Evolutionary conservation across 2,888 invertebrate species (phyloP).

Genomic region (Sminthurinus aureus): DNA sequence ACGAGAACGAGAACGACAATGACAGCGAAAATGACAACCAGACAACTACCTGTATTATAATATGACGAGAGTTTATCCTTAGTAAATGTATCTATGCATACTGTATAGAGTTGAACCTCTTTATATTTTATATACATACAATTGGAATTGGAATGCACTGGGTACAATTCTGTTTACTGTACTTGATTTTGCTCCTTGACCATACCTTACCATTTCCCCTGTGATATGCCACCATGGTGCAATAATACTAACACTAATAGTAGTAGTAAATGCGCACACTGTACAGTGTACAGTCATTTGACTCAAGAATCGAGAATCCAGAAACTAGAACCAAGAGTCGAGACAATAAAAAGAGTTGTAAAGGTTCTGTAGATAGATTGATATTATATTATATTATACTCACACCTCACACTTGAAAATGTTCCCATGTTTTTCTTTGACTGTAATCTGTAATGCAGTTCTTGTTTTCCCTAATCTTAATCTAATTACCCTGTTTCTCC

Average conservation of each 20-base stretch:
- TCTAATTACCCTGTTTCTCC: not conserved
- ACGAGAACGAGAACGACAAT: no score
- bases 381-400: not conserved
- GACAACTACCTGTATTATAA: not conserved
- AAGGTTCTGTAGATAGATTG: slow-evolving; percentile 11
- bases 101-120: no score
- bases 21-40: not conserved
- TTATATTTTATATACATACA: not conserved
- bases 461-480: not conserved
- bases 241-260: not conserved
- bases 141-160: no score
- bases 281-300: not conserved
- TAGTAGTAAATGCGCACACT: not conserved
- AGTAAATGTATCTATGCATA: no score
- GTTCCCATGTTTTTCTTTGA: not conserved
- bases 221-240: not conserved
- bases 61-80: not conserved
- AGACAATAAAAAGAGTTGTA: slow-evolving; percentile 22
- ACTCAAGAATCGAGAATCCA: not conserved
- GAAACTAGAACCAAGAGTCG: not conserved
- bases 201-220: not conserved
- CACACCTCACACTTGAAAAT: not conserved
- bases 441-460: no score
- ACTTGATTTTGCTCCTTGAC: not conserved
- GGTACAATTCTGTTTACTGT: not conserved